Evolutionary conservation across 2,888 invertebrate species (phyloP).

Genomic region (Ochropleura leucogaster): DNA sequence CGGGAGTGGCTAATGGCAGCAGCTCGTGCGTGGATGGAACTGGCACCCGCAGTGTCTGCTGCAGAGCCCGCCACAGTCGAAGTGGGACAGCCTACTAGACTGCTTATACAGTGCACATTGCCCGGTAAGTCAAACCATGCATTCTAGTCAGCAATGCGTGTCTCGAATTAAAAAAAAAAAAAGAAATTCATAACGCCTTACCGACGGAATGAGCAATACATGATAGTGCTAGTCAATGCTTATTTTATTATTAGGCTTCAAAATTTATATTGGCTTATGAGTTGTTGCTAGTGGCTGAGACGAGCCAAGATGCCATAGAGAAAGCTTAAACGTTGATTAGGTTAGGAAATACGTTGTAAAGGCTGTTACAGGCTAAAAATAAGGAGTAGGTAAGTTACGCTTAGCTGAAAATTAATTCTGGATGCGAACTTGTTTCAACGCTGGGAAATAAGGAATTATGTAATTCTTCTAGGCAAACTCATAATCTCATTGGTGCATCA

Average conservation of each 20-base stretch:
- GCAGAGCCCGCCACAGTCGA: conserved; percentile 91
- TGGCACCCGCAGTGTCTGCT: conserved; percentile 85
- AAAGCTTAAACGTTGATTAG: too few relatives aligned
- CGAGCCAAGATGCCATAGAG: background rate
- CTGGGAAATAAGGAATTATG: too few relatives aligned
- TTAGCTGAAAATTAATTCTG: background rate
- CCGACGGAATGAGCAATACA: conserved; percentile 10
- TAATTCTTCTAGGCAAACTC: too few relatives aligned
- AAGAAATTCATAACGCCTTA: conserved; percentile 16
- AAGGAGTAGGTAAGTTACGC: background rate
- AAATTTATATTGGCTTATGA: background rate
- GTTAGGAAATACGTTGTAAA: background rate
- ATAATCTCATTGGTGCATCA: too few relatives aligned
- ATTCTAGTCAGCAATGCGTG: too few relatives aligned
- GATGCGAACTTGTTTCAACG: too few relatives aligned
- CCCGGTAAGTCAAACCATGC: conserved; percentile 86
- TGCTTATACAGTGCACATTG: conserved; percentile 92
- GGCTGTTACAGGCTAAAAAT: background rate
- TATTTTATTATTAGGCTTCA: background rate
- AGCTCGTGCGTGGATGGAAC: conserved; percentile 94
- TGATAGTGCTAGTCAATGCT: background rate
- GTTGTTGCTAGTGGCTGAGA: background rate
- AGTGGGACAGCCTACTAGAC: conserved; percentile 93
- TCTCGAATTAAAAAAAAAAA: too few relatives aligned
- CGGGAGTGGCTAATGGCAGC: conserved; percentile 87